Conservation (phyloP, 2,888 invertebrate species). For the Hyposoter didymator region DNA sequence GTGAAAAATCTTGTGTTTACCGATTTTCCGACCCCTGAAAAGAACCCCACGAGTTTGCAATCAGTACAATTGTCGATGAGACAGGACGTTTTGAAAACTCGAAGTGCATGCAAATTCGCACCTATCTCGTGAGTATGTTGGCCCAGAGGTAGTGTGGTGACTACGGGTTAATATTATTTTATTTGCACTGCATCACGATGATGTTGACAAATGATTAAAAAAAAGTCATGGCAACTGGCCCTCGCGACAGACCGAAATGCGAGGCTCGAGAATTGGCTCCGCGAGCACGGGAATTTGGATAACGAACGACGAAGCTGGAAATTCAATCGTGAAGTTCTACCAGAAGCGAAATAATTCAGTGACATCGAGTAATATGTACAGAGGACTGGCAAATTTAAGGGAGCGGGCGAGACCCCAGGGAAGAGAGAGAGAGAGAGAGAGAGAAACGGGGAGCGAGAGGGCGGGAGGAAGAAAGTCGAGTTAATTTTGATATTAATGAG, state of each 20-base stretch:
- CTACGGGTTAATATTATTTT: background rate
- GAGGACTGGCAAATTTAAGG: slow-evolving; percentile 28
- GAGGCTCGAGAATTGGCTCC: background rate
- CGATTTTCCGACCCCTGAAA: no score
- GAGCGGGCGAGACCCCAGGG: slow-evolving; percentile 16
- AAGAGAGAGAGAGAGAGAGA: slow-evolving; percentile 15
- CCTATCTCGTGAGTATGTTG: no score
- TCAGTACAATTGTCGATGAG: no score
- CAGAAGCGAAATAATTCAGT: slow-evolving; percentile 61
- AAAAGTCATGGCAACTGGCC: slow-evolving; percentile 20
- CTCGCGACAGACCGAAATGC: slow-evolving; percentile 40
- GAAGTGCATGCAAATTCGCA: no score
- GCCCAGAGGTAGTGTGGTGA: no score
- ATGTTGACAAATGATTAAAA: slow-evolving; percentile 10
- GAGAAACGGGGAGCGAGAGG: background rate
- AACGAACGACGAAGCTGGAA: slow-evolving; percentile 70
- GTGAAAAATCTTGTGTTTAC: no score
- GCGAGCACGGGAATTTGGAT: slow-evolving; percentile 33
- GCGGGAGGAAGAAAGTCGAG: slow-evolving; percentile 40
- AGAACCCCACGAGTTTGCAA: no score
- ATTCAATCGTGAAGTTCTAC: slow-evolving; percentile 77
- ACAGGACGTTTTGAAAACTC: no score
- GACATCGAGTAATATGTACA: slow-evolving; percentile 47
- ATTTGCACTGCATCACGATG: background rate
- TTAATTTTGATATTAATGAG: slow-evolving; percentile 75